Evolutionary conservation across 2,113 vertebrate species (phyloP).

Genomic region (Caranx melampygus): DNA sequence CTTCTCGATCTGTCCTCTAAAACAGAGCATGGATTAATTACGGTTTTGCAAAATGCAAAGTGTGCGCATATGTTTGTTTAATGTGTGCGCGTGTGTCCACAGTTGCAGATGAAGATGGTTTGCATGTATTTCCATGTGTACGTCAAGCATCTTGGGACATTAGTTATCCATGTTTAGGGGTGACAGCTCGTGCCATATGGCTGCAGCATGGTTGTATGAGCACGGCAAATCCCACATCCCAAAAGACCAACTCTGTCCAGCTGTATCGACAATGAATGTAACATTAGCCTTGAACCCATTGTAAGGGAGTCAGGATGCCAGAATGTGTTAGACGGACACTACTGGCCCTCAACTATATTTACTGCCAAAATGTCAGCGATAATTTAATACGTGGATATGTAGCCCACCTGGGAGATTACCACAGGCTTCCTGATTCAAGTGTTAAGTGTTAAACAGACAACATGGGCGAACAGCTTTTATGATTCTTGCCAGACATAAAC

Average conservation of each 20-base stretch:
- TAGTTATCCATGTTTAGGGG: conserved; percentile 50
- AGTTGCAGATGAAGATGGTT: conserved; percentile 11
- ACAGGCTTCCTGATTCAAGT: conserved; percentile 29
- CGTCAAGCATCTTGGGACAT: conserved; percentile 37
- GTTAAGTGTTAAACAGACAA: conserved; percentile 31
- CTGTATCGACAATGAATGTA: conserved; percentile 72
- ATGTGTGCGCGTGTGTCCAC: background rate
- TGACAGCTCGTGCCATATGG: conserved; percentile 52
- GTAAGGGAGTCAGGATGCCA: conserved; percentile 33
- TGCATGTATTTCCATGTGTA: conserved; percentile 23
- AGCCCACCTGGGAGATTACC: conserved; percentile 58
- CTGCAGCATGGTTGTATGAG: conserved; percentile 46
- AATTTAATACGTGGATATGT: conserved; percentile 65
- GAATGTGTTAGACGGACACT: conserved; percentile 37
- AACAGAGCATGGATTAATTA: conserved; percentile 57
- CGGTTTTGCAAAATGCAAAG: conserved; percentile 44
- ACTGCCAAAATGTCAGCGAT: conserved; percentile 74
- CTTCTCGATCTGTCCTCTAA: conserved; percentile 25
- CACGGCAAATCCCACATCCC: conserved; percentile 54
- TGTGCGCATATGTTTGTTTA: conserved; percentile 43
- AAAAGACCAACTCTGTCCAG: conserved; percentile 58
- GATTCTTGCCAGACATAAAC: conserved; percentile 27
- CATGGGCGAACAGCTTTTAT: conserved; percentile 24
- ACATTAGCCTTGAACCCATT: conserved; percentile 53
- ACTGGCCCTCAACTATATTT: conserved; percentile 54